These are phyloP conservation scores for Aleiodes testaceus DNA, from an alignment of 2,888 invertebrate genomes.

Conservation along the genomic window DNA sequence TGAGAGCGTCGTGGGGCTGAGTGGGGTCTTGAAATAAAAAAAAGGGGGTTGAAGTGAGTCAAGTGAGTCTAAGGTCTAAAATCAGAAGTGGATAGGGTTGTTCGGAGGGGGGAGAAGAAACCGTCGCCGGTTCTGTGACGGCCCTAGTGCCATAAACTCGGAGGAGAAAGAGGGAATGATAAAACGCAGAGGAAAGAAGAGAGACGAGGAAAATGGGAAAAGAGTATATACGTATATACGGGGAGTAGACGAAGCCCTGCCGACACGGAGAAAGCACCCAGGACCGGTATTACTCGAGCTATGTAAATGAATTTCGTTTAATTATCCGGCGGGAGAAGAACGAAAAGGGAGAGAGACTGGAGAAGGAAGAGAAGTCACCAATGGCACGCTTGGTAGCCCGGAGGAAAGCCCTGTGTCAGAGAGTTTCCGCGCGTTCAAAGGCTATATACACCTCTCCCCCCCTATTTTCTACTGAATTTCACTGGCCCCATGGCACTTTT, in stretches of 20 bases:
- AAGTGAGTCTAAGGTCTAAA: constrained; percentile 13
- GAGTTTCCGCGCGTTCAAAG: constrained; percentile 18
- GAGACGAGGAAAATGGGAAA: constrained; percentile 43
- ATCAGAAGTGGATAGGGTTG: constrained; percentile 34
- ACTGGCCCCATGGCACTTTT: constrained; percentile 4
- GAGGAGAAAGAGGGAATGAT: constrained; percentile 33
- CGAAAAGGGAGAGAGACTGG: constrained; percentile 38
- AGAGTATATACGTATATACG: constrained; percentile 18
- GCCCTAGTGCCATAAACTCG: constrained; percentile 36
- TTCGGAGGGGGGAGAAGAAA: neutral
- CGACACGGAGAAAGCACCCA: constrained; percentile 42
- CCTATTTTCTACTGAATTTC: neutral
- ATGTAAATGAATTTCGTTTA: constrained; percentile 73
- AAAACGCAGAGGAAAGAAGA: constrained; percentile 32
- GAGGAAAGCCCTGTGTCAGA: constrained; percentile 33
- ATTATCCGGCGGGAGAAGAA: constrained; percentile 64
- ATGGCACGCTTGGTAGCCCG: constrained; percentile 50
- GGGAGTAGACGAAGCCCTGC: constrained; percentile 48
- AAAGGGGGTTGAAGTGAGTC: constrained; percentile 3
- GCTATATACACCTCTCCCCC: constrained; percentile 33
- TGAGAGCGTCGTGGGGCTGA: neutral
- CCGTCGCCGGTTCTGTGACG: constrained; percentile 10
- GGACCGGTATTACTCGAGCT: constrained; percentile 69
- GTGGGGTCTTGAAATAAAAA: neutral
- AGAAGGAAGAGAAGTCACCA: constrained; percentile 41